These are phyloP conservation scores for Rousettus madagascariensis DNA, from an alignment of 2,797 vertebrate species.

Conservation along the genomic window DNA sequence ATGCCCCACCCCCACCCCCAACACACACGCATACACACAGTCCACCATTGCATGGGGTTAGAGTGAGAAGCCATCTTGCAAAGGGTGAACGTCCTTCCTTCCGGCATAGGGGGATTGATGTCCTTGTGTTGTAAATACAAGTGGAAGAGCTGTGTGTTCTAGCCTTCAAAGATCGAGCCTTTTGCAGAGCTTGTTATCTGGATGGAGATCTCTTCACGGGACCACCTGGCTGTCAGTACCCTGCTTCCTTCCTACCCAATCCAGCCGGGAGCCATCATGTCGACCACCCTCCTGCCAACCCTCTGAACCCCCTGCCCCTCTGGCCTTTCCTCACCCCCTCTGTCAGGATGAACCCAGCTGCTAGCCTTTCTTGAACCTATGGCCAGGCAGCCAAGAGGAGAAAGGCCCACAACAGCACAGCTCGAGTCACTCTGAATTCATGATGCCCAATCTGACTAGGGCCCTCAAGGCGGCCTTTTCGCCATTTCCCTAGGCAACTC, in stretches of 20 bases:
- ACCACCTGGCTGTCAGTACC: rapidly evolving
- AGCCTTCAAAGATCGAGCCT: background rate
- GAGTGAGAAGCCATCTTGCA: background rate
- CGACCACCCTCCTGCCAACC: background rate
- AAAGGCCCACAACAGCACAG: background rate
- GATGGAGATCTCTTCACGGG: background rate
- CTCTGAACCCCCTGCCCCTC: background rate
- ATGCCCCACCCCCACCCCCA: too few species aligned
- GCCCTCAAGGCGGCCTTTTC: background rate
- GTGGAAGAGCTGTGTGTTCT: background rate
- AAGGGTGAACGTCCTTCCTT: background rate
- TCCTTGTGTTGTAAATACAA: background rate
- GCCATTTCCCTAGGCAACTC: background rate
- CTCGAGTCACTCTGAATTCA: background rate
- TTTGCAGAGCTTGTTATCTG: background rate
- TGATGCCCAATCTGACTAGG: too few species aligned
- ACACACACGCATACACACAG: too few species aligned
- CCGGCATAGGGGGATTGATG: background rate
- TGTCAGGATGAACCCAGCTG: background rate
- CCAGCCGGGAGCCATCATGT: background rate
- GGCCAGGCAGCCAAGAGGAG: background rate
- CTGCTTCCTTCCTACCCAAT: background rate
- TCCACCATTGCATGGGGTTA: background rate
- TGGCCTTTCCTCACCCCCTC: background rate
- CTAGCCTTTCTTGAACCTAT: background rate